Conservation (phyloP, 2,888 invertebrate genomes). For the Drosophila differens region DNA sequence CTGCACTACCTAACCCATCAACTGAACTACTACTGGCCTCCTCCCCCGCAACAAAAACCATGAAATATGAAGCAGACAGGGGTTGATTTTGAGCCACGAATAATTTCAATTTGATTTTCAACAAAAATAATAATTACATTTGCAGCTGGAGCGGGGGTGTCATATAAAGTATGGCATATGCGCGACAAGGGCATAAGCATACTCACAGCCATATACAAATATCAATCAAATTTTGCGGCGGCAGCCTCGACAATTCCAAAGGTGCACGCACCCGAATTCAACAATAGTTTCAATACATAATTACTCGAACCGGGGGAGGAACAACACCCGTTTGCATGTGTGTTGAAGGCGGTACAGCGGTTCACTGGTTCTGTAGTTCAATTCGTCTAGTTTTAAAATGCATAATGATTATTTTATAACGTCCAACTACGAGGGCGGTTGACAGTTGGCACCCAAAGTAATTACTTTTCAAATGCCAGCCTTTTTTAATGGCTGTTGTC, state of each 20-base stretch:
- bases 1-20: constrained; percentile 27
- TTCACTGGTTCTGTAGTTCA: constrained; percentile 11
- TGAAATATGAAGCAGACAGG: constrained; percentile 20
- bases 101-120: constrained; percentile 76
- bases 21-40: background rate
- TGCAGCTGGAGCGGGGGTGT: constrained; percentile 59
- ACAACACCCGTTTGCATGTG: constrained; percentile 41
- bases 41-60: constrained; percentile 20
- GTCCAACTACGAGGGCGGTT: constrained; percentile 34
- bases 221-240: constrained; percentile 47
- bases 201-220: constrained; percentile 35
- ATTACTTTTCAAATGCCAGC: constrained; percentile 28
- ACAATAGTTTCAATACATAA: constrained; percentile 44
- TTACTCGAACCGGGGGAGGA: constrained; percentile 13
- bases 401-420: constrained; percentile 53
- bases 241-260: constrained; percentile 31
- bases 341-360: constrained; percentile 6
- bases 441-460: constrained; percentile 51
- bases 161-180: constrained; percentile 65
- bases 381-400: constrained; percentile 62
- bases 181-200: constrained; percentile 22
- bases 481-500: constrained; percentile 23
- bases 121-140: constrained; percentile 71
- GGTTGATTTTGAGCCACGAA: constrained; percentile 49
- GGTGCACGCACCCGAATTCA: constrained; percentile 51